Base-by-base conservation (phyloP, 2,888 invertebrate genomes). In the Mechanitis mazaeus region DNA sequence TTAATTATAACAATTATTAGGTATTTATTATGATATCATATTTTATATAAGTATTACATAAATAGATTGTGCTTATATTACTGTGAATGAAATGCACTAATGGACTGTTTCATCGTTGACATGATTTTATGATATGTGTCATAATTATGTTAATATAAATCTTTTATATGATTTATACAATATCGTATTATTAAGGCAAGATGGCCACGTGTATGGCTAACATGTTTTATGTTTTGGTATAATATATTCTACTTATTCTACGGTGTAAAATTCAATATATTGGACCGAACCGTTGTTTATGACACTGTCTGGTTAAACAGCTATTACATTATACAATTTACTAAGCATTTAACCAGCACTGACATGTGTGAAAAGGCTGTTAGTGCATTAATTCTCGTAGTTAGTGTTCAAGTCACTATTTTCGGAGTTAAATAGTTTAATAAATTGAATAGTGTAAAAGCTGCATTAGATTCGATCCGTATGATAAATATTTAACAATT, bases 401-500 rank as follows among this genome's bases (percentile, higher is more conserved):
- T n/a, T 20, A 20, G 20, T 20, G 20, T 20, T 20, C 1, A 20
- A 1, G 20, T 20, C 20, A 20, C 20, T 20, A 20, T 20, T 20
- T 20, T 20, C 1, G 20, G 20, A 20, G 20, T 20, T 20, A 20
- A 20, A 20, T 20, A 20, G 20, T 20, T 20, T 20, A 20, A 1
- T 20, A 20, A 20, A 20, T 20, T 20, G 20, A 20, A 20, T 20
- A 20, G 20, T 20, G 20, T 20, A 20, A 20, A 20, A 20, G 20
- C 20, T 20, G 20, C 20, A 20, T 20, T 20, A 70, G 76, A 77
- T 73, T 77, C 75, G 83, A 81, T 81, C 80, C 86, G 81, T 82
- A 78, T 79, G 69, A 75, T 83, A 85, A 85, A 87, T 85, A 87
- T 85, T 87, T 75, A 89, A 90, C 89, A 89, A 88, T 85, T 88